Evolutionary conservation across 2,888 invertebrate species (phyloP), one percentile per base, ranked within the genome.

Genomic region (Andrena fulva): DNA sequence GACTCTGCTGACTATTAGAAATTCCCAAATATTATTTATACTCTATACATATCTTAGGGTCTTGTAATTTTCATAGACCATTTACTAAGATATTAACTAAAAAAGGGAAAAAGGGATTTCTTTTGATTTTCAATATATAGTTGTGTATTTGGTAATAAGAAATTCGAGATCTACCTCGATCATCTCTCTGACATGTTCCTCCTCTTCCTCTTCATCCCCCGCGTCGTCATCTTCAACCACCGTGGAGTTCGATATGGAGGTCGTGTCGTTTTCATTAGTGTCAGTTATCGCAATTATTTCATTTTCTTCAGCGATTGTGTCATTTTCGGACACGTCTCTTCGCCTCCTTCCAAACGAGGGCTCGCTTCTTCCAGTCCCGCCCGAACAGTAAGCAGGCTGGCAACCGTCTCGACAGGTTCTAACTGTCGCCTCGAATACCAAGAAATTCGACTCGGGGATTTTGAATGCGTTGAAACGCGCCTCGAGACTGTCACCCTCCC

Each of bases 381-480:
- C 96, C n/a, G 93, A 93, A 91, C 98, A 98, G 90, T 97, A 98
- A 10, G 98, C 98, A 63, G 98, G 98, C 92, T 98, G 98, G 91
- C 98, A 98, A 7, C 98, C 98, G 68, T 98, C 98, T 59, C 98
- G 95, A 90, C 98, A 98, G 0, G 98, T 98, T 76, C 97, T 95
- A 0, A 98, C 98, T 0, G 97, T 98, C 0, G 98, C 98, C 94
- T 98, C 98, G 91, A 98, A 98, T 0, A 98, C 98, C 88, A 98
- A 94, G 95, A 98, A 98, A 94, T 98, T 98, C 0, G 98, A 98
- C 94, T 98, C 98, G 0, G 98, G 98, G 86, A 98, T 98, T 94
- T 98, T 98, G 93, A 98, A 98, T 0, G 98, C 98, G 93, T 98
- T 98, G 93, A 98, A 98, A 90, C 98, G 95, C 0, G 98, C 98